Evolutionary conservation across 2,797 vertebrate genomes (phyloP).

Genomic region (Microctenopoma stevenorrisi): DNA sequence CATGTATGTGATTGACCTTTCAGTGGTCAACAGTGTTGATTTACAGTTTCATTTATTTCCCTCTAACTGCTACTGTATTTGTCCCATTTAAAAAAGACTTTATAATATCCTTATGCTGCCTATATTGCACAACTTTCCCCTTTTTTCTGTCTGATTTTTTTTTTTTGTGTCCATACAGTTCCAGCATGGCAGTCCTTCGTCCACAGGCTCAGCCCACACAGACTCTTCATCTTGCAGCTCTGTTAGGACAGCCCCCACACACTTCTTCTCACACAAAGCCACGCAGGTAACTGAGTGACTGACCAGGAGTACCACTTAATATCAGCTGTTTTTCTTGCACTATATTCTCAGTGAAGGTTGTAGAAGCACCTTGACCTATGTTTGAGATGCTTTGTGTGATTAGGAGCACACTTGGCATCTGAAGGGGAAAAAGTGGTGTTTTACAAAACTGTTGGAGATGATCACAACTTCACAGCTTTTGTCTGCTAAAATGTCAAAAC

Average conservation of each 20-base stretch:
- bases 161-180: slow-evolving; percentile 77
- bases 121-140: slow-evolving; percentile 12
- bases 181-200: slow-evolving; percentile 95
- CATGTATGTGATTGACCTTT: too few relatives aligned
- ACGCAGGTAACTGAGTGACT: slow-evolving; percentile 86
- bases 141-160: slow-evolving; percentile 3
- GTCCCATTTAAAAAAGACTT: not conserved
- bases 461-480: not conserved
- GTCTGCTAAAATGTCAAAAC: not conserved
- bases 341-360: not conserved
- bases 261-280: slow-evolving; percentile 88
- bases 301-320: not conserved
- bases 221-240: slow-evolving; percentile 92
- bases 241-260: slow-evolving; percentile 87
- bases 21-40: too few relatives aligned
- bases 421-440: too few relatives aligned
- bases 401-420: not conserved
- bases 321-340: not conserved
- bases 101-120: not conserved
- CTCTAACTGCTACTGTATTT: not conserved
- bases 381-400: not conserved
- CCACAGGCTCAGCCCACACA: slow-evolving; percentile 91
- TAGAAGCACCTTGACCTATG: not conserved
- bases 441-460: not conserved
- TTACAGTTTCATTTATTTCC: not conserved